Conservation (phyloP, 2,888 invertebrate genomes). For the Hypena proboscidalis region DNA sequence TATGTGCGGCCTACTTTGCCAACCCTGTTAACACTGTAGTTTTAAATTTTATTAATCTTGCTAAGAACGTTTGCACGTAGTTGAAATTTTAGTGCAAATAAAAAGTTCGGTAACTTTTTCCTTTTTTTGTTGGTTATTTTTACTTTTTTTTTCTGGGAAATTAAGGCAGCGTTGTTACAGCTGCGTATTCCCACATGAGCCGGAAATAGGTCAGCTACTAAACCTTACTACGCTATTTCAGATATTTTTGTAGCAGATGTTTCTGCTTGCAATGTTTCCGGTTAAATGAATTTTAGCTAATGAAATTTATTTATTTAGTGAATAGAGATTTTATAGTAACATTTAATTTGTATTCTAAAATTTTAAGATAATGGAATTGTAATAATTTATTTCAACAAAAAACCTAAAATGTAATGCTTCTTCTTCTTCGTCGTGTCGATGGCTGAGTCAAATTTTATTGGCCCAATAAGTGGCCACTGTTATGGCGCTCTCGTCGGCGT, state of each 20-base stretch:
- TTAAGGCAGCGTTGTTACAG: slow-evolving; percentile 1
- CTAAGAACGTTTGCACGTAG: slow-evolving; percentile 36
- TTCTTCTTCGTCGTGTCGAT: too few relatives aligned
- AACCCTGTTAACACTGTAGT: slow-evolving; percentile 31
- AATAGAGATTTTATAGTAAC: too few relatives aligned
- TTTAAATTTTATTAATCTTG: slow-evolving; percentile 48
- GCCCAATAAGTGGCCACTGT: too few relatives aligned
- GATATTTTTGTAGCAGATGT: slow-evolving; percentile 2
- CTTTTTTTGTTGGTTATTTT: not conserved
- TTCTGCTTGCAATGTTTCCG: not conserved
- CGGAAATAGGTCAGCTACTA: slow-evolving; percentile 1
- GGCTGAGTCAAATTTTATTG: too few relatives aligned
- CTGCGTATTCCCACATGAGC: not conserved
- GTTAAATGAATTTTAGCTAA: not conserved
- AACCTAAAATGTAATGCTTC: too few relatives aligned
- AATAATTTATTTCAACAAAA: too few relatives aligned
- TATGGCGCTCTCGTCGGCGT: too few relatives aligned
- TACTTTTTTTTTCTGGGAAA: not conserved
- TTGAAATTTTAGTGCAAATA: slow-evolving; percentile 25
- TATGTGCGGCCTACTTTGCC: too few relatives aligned
- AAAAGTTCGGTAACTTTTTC: slow-evolving; percentile 2
- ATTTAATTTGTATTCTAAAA: too few relatives aligned
- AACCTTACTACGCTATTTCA: not conserved
- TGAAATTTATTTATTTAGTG: too few relatives aligned
- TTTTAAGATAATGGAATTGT: too few relatives aligned